Evolutionary conservation across 2,797 vertebrate genomes (phyloP), one percentile per base, ranked within the genome.

Genomic region (Melanotaenia trifasciata): DNA sequence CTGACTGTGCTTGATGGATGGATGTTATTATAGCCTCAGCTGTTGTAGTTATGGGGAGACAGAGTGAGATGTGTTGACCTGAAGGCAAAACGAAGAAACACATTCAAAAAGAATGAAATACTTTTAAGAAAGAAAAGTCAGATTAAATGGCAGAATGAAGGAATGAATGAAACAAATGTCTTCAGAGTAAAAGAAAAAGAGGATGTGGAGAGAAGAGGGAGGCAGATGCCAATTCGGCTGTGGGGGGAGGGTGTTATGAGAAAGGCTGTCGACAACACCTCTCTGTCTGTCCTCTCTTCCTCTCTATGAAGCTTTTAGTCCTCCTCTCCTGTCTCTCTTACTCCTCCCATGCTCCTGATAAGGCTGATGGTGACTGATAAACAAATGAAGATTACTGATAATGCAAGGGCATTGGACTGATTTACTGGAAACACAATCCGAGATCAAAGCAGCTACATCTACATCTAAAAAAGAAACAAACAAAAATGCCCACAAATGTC

Each of bases 1-100:
- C 86, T 77, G 88, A 70, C 86, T 70, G 75, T 36, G 80, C 86
- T 69, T 92, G 91, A 93, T 92, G 90, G 91, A 92, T 82, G 86
- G 90, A 92, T 87, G 91, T 87, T 89, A 85, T 92, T 91, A 91
- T 70, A 86, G 90, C 87, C 64, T 84, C 72, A 80, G 83, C 82
- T 79, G 81, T 67, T 78, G 79, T 58, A 61, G 80, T 86, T 74
- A 77, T 65, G 28, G 78, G 81, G 54, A 75, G 74, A 64, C 64
- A n/a, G 58, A 62, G 76, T 3, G 81, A 78, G 74, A 22, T 50
- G 70, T 70, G 78, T 67, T 14, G 62, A 72, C 58, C 53, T 13
- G 57, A 68, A 76, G 71, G 72, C 1, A 16, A 32, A 51, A 72
- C 4, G 8, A 24, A 22, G 32, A 63, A 65, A 38, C 67, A 33